Conservation (phyloP, 2,797 vertebrate genomes). For the Anguilla obscura region DNA sequence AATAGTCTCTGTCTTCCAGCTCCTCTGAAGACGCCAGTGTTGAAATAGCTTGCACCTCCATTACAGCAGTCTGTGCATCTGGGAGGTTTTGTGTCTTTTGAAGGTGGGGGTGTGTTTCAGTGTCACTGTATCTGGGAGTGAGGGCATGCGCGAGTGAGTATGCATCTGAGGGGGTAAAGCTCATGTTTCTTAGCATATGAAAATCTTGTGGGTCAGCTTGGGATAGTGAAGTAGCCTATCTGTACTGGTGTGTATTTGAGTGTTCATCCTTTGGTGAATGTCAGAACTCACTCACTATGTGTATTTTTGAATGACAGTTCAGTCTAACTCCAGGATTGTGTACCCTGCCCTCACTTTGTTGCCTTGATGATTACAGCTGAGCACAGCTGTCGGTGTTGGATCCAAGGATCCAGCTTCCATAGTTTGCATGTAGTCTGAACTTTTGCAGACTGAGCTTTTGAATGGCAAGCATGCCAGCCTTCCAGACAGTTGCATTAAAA, state of each 20-base stretch:
- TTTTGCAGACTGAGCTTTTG: conserved; percentile 41
- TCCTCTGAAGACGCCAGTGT: not conserved
- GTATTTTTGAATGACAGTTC: not conserved
- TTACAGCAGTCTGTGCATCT: not conserved
- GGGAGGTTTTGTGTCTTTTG: not conserved
- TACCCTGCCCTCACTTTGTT: not conserved
- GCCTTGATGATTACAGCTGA: not conserved
- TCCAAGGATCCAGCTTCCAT: conserved; percentile 65
- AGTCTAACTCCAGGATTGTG: not conserved
- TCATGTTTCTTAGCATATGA: conserved; percentile 18
- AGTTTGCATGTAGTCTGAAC: conserved; percentile 75
- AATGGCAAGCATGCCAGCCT: not conserved
- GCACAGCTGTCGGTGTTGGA: not conserved
- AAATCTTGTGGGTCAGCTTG: not conserved
- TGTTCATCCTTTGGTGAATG: not conserved
- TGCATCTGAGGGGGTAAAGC: not conserved
- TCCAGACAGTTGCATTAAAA: not conserved
- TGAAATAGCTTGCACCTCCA: not conserved
- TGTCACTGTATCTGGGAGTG: not conserved
- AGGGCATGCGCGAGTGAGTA: not conserved
- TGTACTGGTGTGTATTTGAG: conserved; percentile 14
- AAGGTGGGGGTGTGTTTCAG: not conserved
- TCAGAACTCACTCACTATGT: not conserved
- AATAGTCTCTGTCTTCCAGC: not conserved
- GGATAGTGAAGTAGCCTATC: not conserved